phyloP scores from a whole-genome alignment of 1,140 invertebrate species.

The Drosophila arawakana region DNA sequence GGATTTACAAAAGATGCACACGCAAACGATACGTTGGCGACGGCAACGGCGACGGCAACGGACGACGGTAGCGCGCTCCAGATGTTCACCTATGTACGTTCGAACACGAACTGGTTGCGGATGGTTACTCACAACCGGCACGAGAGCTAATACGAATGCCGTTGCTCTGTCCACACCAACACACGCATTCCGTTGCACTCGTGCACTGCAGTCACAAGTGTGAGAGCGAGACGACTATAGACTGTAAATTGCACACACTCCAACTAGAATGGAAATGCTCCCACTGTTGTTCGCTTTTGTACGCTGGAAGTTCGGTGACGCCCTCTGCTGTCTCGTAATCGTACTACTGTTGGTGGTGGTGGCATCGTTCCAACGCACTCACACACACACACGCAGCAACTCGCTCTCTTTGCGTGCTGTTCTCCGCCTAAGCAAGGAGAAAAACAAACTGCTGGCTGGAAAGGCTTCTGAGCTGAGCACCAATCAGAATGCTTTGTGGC shows the following conservation, averaged over 20 bases:
- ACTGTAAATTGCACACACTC: constrained; percentile 19
- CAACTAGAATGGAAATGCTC: constrained; percentile 50
- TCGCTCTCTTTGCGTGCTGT: constrained; percentile 12
- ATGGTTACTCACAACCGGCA: constrained; percentile 48
- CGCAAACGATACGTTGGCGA: constrained; percentile 58
- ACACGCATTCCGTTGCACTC: constrained; percentile 73
- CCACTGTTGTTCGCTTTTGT: not conserved
- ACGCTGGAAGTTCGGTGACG: constrained; percentile 50
- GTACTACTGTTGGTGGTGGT: constrained; percentile 59
- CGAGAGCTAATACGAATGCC: constrained; percentile 67
- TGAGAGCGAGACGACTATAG: constrained; percentile 55
- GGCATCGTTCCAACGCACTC: constrained; percentile 42
- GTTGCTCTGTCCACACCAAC: constrained; percentile 50
- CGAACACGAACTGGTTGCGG: constrained; percentile 78
- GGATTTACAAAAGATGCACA: constrained; percentile 34
- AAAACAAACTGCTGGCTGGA: constrained; percentile 53
- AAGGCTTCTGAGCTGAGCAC: constrained; percentile 28
- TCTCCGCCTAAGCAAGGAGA: constrained; percentile 54
- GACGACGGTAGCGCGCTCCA: constrained; percentile 52
- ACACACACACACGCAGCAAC: not conserved
- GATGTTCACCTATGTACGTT: constrained; percentile 78
- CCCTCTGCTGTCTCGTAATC: constrained; percentile 37
- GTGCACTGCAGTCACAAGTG: constrained; percentile 8
- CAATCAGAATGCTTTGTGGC: constrained; percentile 51
- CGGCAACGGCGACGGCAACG: constrained; percentile 28